Evolutionary conservation across 2,797 vertebrate genomes (phyloP).

Genomic region (Neomorphus geoffroyi): DNA sequence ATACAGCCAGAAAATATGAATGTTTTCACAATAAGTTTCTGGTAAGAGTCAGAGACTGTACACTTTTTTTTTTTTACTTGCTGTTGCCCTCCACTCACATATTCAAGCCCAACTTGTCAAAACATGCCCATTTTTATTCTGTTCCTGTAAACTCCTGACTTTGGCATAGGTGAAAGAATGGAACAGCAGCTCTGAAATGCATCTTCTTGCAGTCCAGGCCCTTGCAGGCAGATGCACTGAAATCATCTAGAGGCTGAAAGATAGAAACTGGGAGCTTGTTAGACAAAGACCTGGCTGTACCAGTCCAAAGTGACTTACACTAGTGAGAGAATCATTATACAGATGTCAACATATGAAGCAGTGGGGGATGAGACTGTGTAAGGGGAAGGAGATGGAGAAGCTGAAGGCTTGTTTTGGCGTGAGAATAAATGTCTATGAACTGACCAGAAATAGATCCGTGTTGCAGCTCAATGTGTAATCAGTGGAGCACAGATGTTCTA

Average conservation of each 20-base stretch:
- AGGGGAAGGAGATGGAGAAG: neutral
- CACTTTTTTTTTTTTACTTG: neutral
- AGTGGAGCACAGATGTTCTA: neutral
- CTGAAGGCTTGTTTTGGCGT: neutral
- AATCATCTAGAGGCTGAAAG: neutral
- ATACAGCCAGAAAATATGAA: neutral
- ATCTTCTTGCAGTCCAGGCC: neutral
- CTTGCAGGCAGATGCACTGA: neutral
- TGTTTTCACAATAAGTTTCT: neutral
- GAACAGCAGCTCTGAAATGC: neutral
- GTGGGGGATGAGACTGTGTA: neutral
- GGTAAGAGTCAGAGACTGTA: neutral
- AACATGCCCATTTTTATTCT: neutral
- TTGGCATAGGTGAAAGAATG: neutral
- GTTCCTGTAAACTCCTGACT: neutral
- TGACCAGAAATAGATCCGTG: neutral
- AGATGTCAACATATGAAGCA: neutral
- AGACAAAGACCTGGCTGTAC: neutral
- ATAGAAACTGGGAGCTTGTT: neutral
- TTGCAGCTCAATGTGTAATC: neutral
- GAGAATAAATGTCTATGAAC: neutral
- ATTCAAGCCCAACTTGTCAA: neutral
- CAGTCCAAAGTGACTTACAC: neutral
- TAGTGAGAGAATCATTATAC: neutral
- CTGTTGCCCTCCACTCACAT: neutral